phyloP scores from a whole-genome alignment of 2,888 invertebrate species.

The Dione vanillae region DNA sequence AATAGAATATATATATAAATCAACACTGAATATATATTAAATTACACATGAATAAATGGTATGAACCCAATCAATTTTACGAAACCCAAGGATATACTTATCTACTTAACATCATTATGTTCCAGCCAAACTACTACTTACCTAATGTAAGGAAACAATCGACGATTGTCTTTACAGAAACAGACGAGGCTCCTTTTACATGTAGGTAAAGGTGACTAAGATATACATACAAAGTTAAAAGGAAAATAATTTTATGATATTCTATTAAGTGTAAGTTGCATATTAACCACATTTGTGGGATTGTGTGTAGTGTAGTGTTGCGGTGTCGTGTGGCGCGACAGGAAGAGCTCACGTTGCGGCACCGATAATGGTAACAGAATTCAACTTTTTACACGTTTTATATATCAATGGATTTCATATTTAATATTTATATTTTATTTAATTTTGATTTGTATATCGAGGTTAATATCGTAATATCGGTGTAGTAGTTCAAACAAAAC shows the following conservation, averaged over 20 bases:
- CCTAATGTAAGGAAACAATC: constrained; percentile 21
- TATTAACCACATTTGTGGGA: constrained; percentile 55
- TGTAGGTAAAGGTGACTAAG: constrained; percentile 15
- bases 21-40: too few relatives aligned
- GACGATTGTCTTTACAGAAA: constrained; percentile 23
- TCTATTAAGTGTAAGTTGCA: constrained; percentile 38
- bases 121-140: background rate
- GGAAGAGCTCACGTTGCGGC: constrained; percentile 55
- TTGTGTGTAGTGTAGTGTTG: constrained; percentile 52
- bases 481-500: too few relatives aligned
- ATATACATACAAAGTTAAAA: constrained; percentile 16
- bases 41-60: background rate
- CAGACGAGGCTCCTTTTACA: constrained; percentile 22
- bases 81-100: constrained; percentile 2
- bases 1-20: too few relatives aligned
- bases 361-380: constrained; percentile 50
- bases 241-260: constrained; percentile 21
- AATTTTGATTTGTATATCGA: background rate
- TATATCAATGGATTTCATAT: constrained; percentile 46
- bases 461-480: too few relatives aligned
- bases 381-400: constrained; percentile 46
- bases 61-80: background rate
- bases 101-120: constrained; percentile 17
- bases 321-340: constrained; percentile 50
- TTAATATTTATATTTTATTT: constrained; percentile 14